phyloP scores from a whole-genome alignment of 2,797 vertebrate species.

The Anableps anableps region DNA sequence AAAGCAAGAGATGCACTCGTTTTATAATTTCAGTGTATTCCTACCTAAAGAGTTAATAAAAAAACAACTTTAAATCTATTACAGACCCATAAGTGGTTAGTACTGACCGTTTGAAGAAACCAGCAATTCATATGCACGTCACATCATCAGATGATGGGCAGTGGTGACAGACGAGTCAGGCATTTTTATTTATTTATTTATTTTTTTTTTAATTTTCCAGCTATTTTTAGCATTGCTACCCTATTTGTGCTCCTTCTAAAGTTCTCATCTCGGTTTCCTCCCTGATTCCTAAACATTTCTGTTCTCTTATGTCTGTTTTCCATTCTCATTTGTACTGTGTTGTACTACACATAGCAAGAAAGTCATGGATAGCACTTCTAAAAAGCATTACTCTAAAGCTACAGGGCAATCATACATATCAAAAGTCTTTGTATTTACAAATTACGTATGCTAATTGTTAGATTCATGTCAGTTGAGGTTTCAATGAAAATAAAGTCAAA shows the following conservation, averaged over 20 bases:
- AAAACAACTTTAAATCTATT: background rate
- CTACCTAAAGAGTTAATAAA: slow-evolving; percentile 4
- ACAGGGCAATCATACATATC: background rate
- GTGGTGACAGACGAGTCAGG: background rate
- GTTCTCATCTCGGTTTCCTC: no score
- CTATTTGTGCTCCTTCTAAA: background rate
- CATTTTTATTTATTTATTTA: no score
- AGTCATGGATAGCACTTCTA: background rate
- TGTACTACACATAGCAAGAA: background rate
- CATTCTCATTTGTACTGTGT: background rate
- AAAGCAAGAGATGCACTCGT: background rate
- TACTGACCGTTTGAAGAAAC: background rate
- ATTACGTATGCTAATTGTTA: background rate
- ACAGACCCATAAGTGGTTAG: background rate
- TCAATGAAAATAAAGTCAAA: background rate
- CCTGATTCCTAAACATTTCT: background rate
- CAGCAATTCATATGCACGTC: slow-evolving; percentile 1
- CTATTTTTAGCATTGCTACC: background rate
- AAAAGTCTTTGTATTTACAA: background rate
- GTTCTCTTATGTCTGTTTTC: background rate
- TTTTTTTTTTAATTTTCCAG: background rate
- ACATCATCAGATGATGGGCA: background rate
- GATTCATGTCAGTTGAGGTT: background rate
- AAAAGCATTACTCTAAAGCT: background rate
- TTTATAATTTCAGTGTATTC: background rate